Evolutionary conservation across 92 coral and sea anemone species (phyloP), one percentile per base, ranked within the genome.

Genomic region (Epizoanthus fatuus): DNA sequence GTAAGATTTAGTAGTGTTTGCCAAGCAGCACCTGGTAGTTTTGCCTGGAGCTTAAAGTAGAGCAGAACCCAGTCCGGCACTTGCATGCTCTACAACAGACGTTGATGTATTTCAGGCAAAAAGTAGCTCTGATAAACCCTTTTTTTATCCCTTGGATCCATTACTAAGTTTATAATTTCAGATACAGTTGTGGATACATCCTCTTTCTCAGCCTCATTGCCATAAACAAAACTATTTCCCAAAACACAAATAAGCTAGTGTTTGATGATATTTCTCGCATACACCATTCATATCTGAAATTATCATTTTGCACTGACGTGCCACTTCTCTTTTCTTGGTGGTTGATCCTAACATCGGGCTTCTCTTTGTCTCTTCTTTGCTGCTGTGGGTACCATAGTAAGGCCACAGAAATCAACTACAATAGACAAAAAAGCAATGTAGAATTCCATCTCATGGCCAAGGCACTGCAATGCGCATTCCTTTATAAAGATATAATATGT

Each of bases 11-110:
- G 88, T 17, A 90, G 60, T 52, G 81, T 76, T 69, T 81, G 88
- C 94, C 91, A 86, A 10, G 83, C 94, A 45, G 87, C 79, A 82
- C 37, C 84, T 35, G 84, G 84, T 9, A 91, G 78, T 45, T 65
- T 86, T 57, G 86, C 81, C 66, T 91, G 88, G 19, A 91, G 51
- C 60, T 86, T 91, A 16, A 91, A 81, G 55, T 81, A 86, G n/a
- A 91, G 79, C 67, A 86, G 75, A 45, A 86, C 35, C 35, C 35
- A 29, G 35, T 29, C 35, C 35, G 35, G 35, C 35, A 29, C 35
- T 1, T 2, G 2, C 35, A 29, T 29, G 35, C 35, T 29, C 35
- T 29, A 1, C 35, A 29, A 29, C 2, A 29, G 35, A 1, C 2
- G 35, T 29, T 29, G 35, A 1, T 29, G 35, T 2, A 1, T 29